phyloP scores from a whole-genome alignment of 1,140 invertebrate genomes.

The Trissolcus basalis region DNA sequence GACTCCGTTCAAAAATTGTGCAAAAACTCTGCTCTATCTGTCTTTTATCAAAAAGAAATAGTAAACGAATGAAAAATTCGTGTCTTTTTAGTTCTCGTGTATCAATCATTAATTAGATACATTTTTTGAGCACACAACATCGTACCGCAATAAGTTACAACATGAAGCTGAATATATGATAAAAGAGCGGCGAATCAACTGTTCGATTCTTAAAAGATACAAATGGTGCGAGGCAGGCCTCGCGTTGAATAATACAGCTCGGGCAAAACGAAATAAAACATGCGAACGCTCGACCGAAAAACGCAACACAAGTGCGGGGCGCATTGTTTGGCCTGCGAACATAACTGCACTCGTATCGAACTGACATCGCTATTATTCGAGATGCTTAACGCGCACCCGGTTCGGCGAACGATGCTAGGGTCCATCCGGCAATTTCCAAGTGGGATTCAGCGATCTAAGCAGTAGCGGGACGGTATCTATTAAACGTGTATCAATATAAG shows the following conservation, averaged over 20 bases:
- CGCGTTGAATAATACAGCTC: slow-evolving; percentile 30
- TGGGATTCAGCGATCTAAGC: slow-evolving; percentile 50
- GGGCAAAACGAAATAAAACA: slow-evolving; percentile 16
- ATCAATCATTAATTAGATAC: too few species aligned
- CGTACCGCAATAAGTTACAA: too few species aligned
- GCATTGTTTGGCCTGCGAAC: slow-evolving; percentile 39
- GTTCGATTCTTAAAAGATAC: slow-evolving; percentile 3
- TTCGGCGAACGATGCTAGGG: slow-evolving; percentile 24
- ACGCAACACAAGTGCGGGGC: slow-evolving; percentile 5
- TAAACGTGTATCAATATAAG: slow-evolving; percentile 69
- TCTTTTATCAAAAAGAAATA: too few species aligned
- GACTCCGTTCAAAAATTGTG: too few species aligned
- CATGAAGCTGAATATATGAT: neutral
- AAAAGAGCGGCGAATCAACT: slow-evolving; percentile 1
- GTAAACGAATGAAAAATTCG: too few species aligned
- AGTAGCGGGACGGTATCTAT: slow-evolving; percentile 65
- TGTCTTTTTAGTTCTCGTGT: too few species aligned
- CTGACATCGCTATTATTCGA: slow-evolving; percentile 52
- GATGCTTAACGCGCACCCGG: slow-evolving; percentile 47
- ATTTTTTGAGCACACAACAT: too few species aligned
- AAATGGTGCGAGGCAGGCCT: slow-evolving; percentile 15
- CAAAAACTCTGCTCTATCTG: too few species aligned
- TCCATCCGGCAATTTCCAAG: slow-evolving; percentile 57
- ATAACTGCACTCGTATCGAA: slow-evolving; percentile 40
- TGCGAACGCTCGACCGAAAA: slow-evolving; percentile 18